phyloP scores from a whole-genome alignment of 2,888 invertebrate genomes.

The Cyrtodaria siliqua region DNA sequence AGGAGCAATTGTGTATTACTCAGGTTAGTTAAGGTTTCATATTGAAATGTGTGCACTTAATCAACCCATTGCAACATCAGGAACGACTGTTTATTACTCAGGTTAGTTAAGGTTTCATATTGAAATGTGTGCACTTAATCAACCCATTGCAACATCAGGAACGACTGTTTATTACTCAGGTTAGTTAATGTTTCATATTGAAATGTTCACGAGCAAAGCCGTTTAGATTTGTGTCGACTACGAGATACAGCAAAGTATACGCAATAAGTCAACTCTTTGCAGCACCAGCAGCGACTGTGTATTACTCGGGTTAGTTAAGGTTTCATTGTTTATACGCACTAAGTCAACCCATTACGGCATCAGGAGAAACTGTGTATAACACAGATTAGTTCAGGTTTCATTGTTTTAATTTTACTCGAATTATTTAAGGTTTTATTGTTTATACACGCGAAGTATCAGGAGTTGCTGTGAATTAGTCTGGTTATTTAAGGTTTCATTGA shows the following conservation, averaged over 20 bases:
- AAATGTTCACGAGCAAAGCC: slow-evolving; percentile 86
- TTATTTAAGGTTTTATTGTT: slow-evolving; percentile 90
- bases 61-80: no score
- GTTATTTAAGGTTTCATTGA: slow-evolving; percentile 83
- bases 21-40: slow-evolving; percentile 86
- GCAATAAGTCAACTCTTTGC: no score
- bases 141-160: slow-evolving; percentile 91
- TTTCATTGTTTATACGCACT: no score
- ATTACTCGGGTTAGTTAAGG: slow-evolving; percentile 89
- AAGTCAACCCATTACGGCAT: no score
- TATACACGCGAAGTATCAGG: slow-evolving; percentile 91
- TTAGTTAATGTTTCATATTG: slow-evolving; percentile 75
- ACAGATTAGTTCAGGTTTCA: no score
- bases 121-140: slow-evolving; percentile 90
- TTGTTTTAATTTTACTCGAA: no score
- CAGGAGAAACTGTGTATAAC: no score
- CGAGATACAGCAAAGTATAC: slow-evolving; percentile 90
- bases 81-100: slow-evolving; percentile 92
- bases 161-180: slow-evolving; percentile 91
- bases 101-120: slow-evolving; percentile 89
- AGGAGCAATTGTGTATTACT: slow-evolving; percentile 91
- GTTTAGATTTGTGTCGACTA: slow-evolving; percentile 89
- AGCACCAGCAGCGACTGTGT: no score
- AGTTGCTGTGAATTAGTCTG: slow-evolving; percentile 90
- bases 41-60: no score